A percentile compares a stretch with the other conserved stretches of the same genome.
phyloP scores from a whole-genome alignment of 2,888 invertebrate species.

The Aspidiotus rigidus region DNA sequence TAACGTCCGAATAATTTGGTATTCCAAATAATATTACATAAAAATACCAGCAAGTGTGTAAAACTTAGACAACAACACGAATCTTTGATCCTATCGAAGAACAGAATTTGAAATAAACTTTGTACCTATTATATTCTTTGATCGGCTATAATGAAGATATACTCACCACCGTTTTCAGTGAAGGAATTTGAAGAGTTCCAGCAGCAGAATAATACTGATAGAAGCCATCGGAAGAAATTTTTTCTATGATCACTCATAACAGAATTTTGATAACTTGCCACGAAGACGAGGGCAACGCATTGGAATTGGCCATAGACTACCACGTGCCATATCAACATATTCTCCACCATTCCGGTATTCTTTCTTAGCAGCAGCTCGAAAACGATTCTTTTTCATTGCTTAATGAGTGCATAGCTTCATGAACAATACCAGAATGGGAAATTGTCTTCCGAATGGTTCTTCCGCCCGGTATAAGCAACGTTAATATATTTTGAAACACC shows the following conservation, averaged over 20 bases:
- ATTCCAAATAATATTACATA: too few relatives aligned
- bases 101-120: too few relatives aligned
- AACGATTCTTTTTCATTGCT: conserved; percentile 22
- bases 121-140: too few relatives aligned
- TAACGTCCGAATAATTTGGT: too few relatives aligned
- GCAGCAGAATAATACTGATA: conserved; percentile 37
- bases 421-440: background rate
- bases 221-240: conserved; percentile 37
- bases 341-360: conserved; percentile 32
- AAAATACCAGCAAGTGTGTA: too few relatives aligned
- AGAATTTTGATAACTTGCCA: conserved; percentile 34
- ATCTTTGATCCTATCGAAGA: too few relatives aligned
- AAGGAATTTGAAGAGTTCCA: conserved; percentile 35
- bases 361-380: conserved; percentile 23
- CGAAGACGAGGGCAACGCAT: conserved; percentile 32
- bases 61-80: too few relatives aligned
- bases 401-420: conserved; percentile 20
- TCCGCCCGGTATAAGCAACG: too few relatives aligned
- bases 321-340: conserved; percentile 35
- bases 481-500: too few relatives aligned
- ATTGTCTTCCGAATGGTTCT: too few relatives aligned
- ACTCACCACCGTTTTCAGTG: conserved; percentile 27
- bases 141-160: background rate
- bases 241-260: conserved; percentile 37
- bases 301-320: conserved; percentile 31